Percentiles rank a stretch among this genome's conserved stretches.
Conservation (phyloP, 2,113 vertebrate species). For the Ammodramus savannarum region DNA sequence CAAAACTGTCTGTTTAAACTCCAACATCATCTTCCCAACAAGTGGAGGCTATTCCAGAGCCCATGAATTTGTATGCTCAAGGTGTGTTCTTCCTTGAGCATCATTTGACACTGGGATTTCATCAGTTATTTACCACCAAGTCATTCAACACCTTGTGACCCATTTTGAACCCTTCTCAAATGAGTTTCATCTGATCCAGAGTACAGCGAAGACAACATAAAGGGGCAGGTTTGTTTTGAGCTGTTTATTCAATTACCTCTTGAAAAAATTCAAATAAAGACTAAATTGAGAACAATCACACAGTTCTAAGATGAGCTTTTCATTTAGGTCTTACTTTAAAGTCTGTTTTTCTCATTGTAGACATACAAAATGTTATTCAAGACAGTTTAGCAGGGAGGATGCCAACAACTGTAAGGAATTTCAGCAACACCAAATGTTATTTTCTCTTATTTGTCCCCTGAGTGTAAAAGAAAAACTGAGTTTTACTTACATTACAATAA, state of each 20-base stretch:
- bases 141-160: not conserved
- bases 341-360: not conserved
- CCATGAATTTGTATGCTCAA: not conserved
- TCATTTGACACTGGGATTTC: not conserved
- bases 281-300: not conserved
- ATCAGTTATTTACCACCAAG: not conserved
- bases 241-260: not conserved
- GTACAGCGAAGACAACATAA: not conserved
- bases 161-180: not conserved
- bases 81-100: not conserved
- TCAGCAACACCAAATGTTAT: not conserved
- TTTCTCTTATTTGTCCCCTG: not conserved
- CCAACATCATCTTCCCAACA: not conserved
- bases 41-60: not conserved
- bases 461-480: not conserved
- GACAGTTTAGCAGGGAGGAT: not conserved
- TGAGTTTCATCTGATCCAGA: not conserved
- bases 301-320: not conserved
- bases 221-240: not conserved
- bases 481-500: slow-evolving; percentile 83
- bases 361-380: not conserved
- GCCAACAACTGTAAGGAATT: not conserved
- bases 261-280: not conserved
- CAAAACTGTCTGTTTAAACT: not conserved
- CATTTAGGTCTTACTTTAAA: not conserved